Base-by-base conservation (phyloP, 2,113 vertebrate species). In the Coturnix japonica region DNA sequence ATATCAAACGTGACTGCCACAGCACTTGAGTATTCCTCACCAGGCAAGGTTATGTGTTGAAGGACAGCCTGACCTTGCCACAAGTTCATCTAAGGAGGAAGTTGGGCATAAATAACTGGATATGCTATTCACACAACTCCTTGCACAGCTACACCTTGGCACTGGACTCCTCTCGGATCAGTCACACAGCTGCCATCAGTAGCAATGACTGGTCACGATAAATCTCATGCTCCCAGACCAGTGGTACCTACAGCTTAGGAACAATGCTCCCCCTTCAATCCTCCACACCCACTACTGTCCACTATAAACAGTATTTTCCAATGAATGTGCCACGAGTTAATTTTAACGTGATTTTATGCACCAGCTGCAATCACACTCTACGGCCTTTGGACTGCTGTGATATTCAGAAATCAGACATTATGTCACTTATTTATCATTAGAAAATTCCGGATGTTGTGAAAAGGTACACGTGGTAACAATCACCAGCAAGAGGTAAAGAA, bases 321-420 rank as follows among this genome's bases (percentile, higher is more conserved):
- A 59, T 9, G 69, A 80, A 13, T 74, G 85, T 66, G 87, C 66
- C 72, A 5, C 63, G 31, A 70, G 79, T 49, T 37, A 49, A 80
- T 94, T 86, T 82, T 54, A 91, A 54, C 16, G 67, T 16, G 7
- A 59, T 80, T 89, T 81, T 63, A 66, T 19, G 85, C 41, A 65
- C 11, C 70, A 93, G 74, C 43, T 92, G 78, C 44, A 81, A 61
- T 44, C 4, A 66, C 86, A 91, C 69, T 64, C 30, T 54, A 8
- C 1, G 0, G 51, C 37, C 17, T 85, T 81, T 17, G 14, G 23
- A 46, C 46, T 56, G 71, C 43, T 4, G 11, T 31, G 63, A 47
- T 77, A 84, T 94, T 73, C 70, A 81, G 28, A 88, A 94, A 25
- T 84, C 44, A 80, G 44, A 46, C 31, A 73, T 63, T 82, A 47